Evolutionary conservation across 1,140 invertebrate species (phyloP).

Genomic region (Cydia strobilella): DNA sequence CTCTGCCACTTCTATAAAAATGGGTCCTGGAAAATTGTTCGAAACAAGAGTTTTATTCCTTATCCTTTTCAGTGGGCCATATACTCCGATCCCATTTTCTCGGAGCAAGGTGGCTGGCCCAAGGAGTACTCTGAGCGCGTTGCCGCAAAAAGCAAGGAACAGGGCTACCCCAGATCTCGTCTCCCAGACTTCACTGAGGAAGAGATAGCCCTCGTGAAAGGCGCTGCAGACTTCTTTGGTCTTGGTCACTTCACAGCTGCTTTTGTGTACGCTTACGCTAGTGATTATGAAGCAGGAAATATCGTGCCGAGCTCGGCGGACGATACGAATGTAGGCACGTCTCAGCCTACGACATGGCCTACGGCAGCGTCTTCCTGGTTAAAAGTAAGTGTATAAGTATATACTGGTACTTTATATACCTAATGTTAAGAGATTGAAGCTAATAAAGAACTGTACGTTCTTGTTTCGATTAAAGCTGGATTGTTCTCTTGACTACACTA

Average conservation of each 20-base stretch:
- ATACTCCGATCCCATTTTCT: conserved; percentile 40
- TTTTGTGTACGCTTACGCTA: neutral
- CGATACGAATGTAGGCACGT: neutral
- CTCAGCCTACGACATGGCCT: conserved; percentile 1
- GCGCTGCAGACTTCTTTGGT: conserved; percentile 81
- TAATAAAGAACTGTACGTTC: too few relatives aligned
- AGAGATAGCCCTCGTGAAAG: conserved; percentile 76
- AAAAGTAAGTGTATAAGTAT: conserved; percentile 27
- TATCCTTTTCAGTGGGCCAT: conserved; percentile 40
- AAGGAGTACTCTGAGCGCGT: conserved; percentile 74
- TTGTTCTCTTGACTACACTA: too few relatives aligned
- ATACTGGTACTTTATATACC: too few relatives aligned
- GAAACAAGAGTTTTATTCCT: too few relatives aligned
- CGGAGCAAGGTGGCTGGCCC: conserved; percentile 80
- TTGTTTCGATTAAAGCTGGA: too few relatives aligned
- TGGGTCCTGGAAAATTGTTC: too few relatives aligned
- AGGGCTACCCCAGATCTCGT: conserved; percentile 68
- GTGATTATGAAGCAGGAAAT: neutral
- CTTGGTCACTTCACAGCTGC: conserved; percentile 79
- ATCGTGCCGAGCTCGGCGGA: neutral
- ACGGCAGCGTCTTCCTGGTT: neutral
- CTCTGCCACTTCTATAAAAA: neutral
- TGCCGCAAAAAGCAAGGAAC: conserved; percentile 67
- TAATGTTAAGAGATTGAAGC: too few relatives aligned
- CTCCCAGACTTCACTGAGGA: conserved; percentile 68